Evolutionary conservation across 2,797 vertebrate species (phyloP), one percentile per base, ranked within the genome.

Genomic region (Telmatherina bonti): DNA sequence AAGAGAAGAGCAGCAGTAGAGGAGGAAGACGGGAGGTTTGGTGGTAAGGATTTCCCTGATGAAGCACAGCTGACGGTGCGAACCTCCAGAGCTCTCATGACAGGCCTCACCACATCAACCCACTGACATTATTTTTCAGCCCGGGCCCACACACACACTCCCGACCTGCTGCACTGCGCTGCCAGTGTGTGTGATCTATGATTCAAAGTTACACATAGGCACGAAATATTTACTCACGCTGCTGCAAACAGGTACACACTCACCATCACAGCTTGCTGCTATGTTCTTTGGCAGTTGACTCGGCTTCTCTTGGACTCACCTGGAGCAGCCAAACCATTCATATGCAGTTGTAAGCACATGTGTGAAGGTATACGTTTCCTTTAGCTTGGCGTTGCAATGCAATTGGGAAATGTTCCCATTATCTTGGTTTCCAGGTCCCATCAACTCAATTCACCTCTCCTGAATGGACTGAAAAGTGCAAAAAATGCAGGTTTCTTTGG

Each of bases 51-150:
- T 87, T 89, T 88, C 84, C 85, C 90, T 89, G 89, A 89, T 90
- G 87, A 90, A 84, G 82, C 83, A 67, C 84, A 90, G 89, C 90
- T 93, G 90, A 93, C 78, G 16, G 72, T 24, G 81, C 83, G 24
- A 85, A 87, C 84, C 82, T 85, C 69, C 89, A 86, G 78, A 54
- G 33, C 62, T 90, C 83, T 88, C 82, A 87, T 88, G 92, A 87
- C 78, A 85, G 55, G 62, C 81, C 59, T 79, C 62, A 84, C 92
- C 92, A 88, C 92, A 93, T 92, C 87, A 92, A 91, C 78, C 78
- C 74, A n/a, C 69, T 79, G 74, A 88, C 88, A 78, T 86, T 91
- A 85, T 77, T 84, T 87, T 90, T 88, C 76, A 89, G 83, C 72
- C 56, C 49, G 82, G 3, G 7, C 87, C 91, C 90, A 91, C 88